These are phyloP conservation scores for Tyto alba DNA, from an alignment of 2,113 vertebrate genomes.

Conservation along the genomic window DNA sequence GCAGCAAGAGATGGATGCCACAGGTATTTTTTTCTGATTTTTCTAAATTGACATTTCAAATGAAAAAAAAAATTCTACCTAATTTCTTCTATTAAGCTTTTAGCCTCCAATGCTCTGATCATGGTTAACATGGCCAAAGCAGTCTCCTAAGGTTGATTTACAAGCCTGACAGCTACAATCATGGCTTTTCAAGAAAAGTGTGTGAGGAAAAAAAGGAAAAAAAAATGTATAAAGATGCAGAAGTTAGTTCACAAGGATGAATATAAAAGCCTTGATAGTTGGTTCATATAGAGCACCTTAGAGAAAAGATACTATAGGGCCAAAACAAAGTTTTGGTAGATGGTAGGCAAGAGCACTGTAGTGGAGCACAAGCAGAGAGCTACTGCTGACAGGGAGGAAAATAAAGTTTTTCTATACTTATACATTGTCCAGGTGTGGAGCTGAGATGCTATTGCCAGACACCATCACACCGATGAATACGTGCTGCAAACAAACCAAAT, in stretches of 20 bases:
- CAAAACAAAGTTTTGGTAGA: neutral
- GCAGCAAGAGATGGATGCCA: neutral
- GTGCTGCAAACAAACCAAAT: constrained; percentile 72
- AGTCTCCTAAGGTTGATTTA: neutral
- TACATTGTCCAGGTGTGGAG: constrained; percentile 77
- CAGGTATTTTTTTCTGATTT: neutral
- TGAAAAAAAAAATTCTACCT: neutral
- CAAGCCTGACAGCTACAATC: neutral
- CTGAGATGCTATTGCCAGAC: constrained; percentile 77
- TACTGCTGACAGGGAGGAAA: constrained; percentile 32
- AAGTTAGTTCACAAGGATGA: neutral
- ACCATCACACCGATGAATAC: constrained; percentile 69
- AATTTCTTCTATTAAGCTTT: neutral
- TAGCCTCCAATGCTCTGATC: neutral
- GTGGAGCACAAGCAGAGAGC: constrained; percentile 8
- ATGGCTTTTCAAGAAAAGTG: neutral
- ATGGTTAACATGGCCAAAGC: neutral
- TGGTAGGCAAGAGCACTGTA: neutral
- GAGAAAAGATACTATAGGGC: neutral
- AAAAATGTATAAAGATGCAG: neutral
- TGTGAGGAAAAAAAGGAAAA: neutral
- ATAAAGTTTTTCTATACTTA: constrained; percentile 73
- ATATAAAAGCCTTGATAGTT: neutral
- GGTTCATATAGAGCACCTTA: neutral
- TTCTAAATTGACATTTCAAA: neutral